Conservation (phyloP, 2,888 invertebrate species). For the Drosophila borborema region DNA sequence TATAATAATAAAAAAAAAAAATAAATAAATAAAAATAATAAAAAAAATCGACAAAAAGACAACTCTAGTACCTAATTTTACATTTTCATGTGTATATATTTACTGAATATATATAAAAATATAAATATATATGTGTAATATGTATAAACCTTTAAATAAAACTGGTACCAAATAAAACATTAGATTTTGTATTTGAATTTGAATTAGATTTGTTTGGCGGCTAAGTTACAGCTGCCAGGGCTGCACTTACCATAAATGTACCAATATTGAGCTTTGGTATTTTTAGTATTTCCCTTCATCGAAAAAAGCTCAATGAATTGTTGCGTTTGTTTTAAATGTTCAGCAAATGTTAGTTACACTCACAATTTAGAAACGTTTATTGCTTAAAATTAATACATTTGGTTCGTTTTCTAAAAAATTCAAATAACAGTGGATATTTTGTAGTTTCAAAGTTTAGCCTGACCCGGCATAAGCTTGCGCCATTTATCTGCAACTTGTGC, state of each 20-base stretch:
- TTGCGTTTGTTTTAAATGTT: not conserved
- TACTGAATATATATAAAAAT: conserved; percentile 50
- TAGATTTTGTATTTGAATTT: conserved; percentile 13
- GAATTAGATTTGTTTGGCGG: not conserved
- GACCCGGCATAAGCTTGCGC: not conserved
- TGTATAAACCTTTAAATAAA: conserved; percentile 77
- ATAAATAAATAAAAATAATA: conserved; percentile 25
- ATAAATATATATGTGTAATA: conserved; percentile 47
- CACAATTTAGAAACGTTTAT: accelerated
- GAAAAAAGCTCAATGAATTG: not conserved
- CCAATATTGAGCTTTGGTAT: not conserved
- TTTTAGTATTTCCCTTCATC: not conserved
- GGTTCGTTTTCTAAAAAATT: not conserved
- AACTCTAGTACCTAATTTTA: conserved; percentile 74
- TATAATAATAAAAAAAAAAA: conserved; percentile 57
- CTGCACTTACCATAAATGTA: not conserved
- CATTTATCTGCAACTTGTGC: not conserved
- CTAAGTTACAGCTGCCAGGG: not conserved
- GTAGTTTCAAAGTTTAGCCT: too few relatives aligned
- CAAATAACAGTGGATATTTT: not conserved
- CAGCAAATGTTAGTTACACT: too few relatives aligned
- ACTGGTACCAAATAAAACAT: conserved; percentile 73
- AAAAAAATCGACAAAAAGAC: conserved; percentile 23
- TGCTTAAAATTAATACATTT: not conserved
- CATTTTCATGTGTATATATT: conserved; percentile 74